phyloP scores from a whole-genome alignment of 1,140 invertebrate species.

The Homalodisca vitripennis region DNA sequence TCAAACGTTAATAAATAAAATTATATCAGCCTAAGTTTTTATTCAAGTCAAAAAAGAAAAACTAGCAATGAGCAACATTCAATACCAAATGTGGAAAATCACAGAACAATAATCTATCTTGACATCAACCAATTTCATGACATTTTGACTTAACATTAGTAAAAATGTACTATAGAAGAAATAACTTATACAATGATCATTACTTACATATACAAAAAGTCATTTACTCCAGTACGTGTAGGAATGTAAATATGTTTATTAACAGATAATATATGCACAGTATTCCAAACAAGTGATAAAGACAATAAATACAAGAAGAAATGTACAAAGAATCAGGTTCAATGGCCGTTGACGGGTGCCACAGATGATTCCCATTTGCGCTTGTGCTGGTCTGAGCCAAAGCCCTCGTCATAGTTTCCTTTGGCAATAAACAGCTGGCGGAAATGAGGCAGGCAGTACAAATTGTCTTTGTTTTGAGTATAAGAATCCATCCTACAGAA shows the following conservation, averaged over 20 bases:
- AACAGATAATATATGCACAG: not conserved
- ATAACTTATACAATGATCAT: not conserved
- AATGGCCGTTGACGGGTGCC: slow-evolving; percentile 12
- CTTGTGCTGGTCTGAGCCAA: slow-evolving; percentile 64
- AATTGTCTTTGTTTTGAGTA: slow-evolving; percentile 69
- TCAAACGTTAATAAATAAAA: not conserved
- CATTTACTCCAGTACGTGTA: not conserved
- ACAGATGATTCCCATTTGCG: slow-evolving; percentile 55
- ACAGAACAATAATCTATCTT: too few species aligned
- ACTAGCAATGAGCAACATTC: too few species aligned
- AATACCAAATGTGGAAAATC: too few species aligned
- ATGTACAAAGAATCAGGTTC: not conserved
- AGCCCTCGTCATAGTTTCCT: slow-evolving; percentile 83
- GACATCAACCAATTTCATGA: too few species aligned
- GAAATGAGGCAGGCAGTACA: slow-evolving; percentile 79
- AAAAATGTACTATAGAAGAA: too few species aligned
- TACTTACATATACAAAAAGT: not conserved
- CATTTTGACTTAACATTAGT: too few species aligned
- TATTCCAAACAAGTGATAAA: not conserved
- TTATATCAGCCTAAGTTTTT: too few species aligned
- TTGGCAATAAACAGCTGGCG: slow-evolving; percentile 81
- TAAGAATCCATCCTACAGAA: slow-evolving; percentile 71
- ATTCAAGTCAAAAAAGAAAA: too few species aligned
- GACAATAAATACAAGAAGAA: slow-evolving; percentile 12
- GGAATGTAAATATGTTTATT: not conserved